Evolutionary conservation across 2,888 invertebrate genomes (phyloP).

Genomic region (Rugalucina vietnamica): DNA sequence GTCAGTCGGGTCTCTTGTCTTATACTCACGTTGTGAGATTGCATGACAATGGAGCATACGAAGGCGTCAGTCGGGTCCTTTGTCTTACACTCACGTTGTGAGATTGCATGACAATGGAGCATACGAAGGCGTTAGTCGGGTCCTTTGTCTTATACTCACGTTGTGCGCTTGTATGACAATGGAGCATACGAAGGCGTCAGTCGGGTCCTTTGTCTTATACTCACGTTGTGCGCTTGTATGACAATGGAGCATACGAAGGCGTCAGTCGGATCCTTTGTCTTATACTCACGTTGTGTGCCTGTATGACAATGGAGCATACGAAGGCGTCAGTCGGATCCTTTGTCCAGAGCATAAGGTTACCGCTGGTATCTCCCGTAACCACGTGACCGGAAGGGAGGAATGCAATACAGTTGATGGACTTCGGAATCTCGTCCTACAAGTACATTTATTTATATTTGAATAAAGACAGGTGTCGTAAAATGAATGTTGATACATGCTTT

Average conservation of each 20-base stretch:
- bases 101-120: too few species aligned
- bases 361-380: conserved; percentile 95
- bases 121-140: conserved; percentile 52
- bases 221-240: conserved; percentile 71
- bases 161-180: conserved; percentile 67
- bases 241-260: conserved; percentile 55
- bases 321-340: conserved; percentile 85
- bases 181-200: conserved; percentile 55
- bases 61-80: too few species aligned
- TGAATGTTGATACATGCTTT: too few species aligned
- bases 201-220: conserved; percentile 87
- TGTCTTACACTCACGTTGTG: too few species aligned
- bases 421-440: conserved; percentile 72
- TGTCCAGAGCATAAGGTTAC: conserved; percentile 95
- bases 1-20: too few species aligned
- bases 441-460: too few species aligned
- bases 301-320: conserved; percentile 53
- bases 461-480: too few species aligned
- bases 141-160: conserved; percentile 88
- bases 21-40: too few species aligned
- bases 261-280: conserved; percentile 87
- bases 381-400: conserved; percentile 95
- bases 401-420: conserved; percentile 89
- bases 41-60: too few species aligned
- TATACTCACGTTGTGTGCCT: conserved; percentile 72